Base-by-base conservation (phyloP, 2,113 vertebrate genomes). In the Perca flavescens region DNA sequence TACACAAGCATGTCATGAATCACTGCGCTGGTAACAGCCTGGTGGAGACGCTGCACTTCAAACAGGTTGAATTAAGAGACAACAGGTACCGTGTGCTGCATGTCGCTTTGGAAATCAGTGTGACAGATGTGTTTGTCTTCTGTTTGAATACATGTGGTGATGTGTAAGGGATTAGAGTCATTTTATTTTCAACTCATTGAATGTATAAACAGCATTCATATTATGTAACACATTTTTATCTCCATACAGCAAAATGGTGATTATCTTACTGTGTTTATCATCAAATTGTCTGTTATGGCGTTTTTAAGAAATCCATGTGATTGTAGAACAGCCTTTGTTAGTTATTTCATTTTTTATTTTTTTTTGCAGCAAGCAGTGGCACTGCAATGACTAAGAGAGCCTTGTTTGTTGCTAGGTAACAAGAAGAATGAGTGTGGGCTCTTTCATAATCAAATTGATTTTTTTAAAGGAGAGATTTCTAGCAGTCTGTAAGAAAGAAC, bases 321-420 rank as follows among this genome's bases (percentile, higher is more conserved):
- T 85, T 89, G 87, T 71, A 73, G 68, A 90, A 74, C 69, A 84
- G 79, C 71, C 80, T 90, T 90, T 87, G 85, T 91, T 82, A 81
- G 78, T 65, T 75, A 31, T 31, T 31, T 31, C 2, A n/a, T 31
- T 31, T 31, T 77, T 64, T 54, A 34, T 63, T 68, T 47, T 80
- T 65, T 76, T 71, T 76, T 71, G 80, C 92, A 91, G 88, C 87
- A 89, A 83, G 84, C 88, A 68, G 76, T 85, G 83, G 87, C 92
- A 91, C 90, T 86, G 93, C 92, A 94, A 93, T 94, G 94, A 94
- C 91, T 91, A 93, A 94, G 92, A 92, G 83, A 92, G 89, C 88
- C 95, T 93, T 93, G 93, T 95, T 94, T 96, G 95, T 96, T 97
- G 94, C 95, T 96, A 96, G 96, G 96, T 95, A 96, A 96, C 95